These are phyloP conservation scores for Thereuonema tuberculata DNA, from an alignment of 1,140 invertebrate genomes.

Conservation along the genomic window DNA sequence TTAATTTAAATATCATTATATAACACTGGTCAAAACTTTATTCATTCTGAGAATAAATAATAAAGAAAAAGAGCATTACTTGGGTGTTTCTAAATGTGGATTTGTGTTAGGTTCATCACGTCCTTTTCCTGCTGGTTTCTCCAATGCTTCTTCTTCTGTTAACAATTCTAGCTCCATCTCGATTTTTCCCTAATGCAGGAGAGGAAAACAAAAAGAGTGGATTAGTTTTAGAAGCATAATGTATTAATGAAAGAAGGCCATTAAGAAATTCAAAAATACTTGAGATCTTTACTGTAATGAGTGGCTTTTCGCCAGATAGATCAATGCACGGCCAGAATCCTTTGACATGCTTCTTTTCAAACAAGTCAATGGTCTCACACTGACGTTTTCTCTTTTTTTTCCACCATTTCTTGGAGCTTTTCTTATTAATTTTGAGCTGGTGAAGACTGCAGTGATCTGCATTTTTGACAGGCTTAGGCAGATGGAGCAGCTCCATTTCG, in stretches of 20 bases:
- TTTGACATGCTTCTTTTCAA: conserved; percentile 33
- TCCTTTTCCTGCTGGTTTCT: conserved; percentile 32
- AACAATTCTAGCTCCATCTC: conserved; percentile 40
- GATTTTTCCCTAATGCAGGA: conserved; percentile 41
- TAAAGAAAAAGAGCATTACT: conserved; percentile 22
- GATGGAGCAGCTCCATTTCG: conserved; percentile 31
- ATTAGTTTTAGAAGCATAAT: neutral
- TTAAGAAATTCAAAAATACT: conserved; percentile 8
- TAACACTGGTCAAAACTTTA: too few relatives aligned
- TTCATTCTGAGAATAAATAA: neutral
- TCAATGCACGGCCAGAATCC: conserved; percentile 34
- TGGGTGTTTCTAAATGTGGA: conserved; percentile 34
- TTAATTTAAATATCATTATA: too few relatives aligned
- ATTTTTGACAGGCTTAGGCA: conserved; percentile 32
- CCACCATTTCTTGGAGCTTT: conserved; percentile 11
- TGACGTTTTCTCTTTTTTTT: conserved; percentile 16
- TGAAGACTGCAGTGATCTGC: conserved; percentile 11
- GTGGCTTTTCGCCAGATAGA: neutral
- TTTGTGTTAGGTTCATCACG: conserved; percentile 38
- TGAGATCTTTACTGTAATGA: neutral
- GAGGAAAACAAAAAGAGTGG: neutral
- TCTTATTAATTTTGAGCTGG: conserved; percentile 6
- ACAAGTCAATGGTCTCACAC: conserved; percentile 28
- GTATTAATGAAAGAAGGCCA: neutral
- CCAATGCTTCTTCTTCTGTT: conserved; percentile 29